Percentiles rank a stretch among this genome's conserved stretches.
These are phyloP conservation scores for Drosophila auraria DNA, from an alignment of 1,140 invertebrate genomes.

Conservation along the genomic window DNA sequence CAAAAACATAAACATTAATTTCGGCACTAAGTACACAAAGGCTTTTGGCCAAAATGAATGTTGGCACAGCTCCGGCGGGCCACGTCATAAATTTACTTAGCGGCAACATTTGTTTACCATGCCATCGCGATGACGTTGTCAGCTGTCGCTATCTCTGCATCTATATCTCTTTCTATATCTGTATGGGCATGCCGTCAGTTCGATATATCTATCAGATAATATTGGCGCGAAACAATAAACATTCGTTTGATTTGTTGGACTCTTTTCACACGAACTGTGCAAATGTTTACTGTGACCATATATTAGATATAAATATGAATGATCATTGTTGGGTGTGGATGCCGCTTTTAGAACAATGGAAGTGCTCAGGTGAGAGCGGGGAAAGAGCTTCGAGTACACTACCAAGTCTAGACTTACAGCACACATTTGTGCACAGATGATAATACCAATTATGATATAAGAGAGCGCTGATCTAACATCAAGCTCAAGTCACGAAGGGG, in stretches of 20 bases:
- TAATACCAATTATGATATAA: constrained; percentile 27
- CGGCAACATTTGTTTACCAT: constrained; percentile 23
- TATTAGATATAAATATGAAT: constrained; percentile 25
- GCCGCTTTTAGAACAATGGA: constrained; percentile 20
- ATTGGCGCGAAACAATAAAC: constrained; percentile 26
- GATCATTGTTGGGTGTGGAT: constrained; percentile 17
- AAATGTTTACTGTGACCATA: constrained; percentile 16
- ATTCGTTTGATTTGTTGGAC: constrained; percentile 43
- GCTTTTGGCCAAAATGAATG: constrained; percentile 23
- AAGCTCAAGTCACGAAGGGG: constrained; percentile 24
- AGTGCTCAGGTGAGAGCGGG: constrained; percentile 8
- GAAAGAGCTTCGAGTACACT: not conserved
- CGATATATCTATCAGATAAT: constrained; percentile 47
- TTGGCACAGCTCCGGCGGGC: constrained; percentile 21
- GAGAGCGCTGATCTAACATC: constrained; percentile 13
- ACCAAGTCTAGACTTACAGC: constrained; percentile 11
- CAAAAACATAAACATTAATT: constrained; percentile 43
- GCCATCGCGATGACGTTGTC: constrained; percentile 49
- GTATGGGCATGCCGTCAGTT: constrained; percentile 25
- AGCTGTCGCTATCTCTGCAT: constrained; percentile 26
- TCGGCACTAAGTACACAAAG: constrained; percentile 25
- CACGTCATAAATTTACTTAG: constrained; percentile 47
- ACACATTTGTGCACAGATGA: constrained; percentile 1
- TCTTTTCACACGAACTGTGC: constrained; percentile 30
- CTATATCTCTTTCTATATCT: not conserved